phyloP scores from a whole-genome alignment of 2,888 invertebrate species.

The Dryobota labecula region DNA sequence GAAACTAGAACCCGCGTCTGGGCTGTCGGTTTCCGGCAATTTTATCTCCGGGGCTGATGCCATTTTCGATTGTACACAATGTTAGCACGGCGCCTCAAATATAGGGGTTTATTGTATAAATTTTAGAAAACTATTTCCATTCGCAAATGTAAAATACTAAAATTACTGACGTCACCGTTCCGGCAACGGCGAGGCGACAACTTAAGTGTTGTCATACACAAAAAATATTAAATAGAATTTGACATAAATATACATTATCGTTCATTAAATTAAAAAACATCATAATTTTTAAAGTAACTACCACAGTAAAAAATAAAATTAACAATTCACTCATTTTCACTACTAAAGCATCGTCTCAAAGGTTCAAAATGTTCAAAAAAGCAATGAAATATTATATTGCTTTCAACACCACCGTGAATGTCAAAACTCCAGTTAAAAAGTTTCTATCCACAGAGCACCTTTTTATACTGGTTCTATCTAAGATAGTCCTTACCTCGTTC shows the following conservation, averaged over 20 bases:
- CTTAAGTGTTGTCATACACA: constrained; percentile 40
- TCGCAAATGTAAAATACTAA: constrained; percentile 72
- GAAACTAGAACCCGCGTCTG: constrained; percentile 77
- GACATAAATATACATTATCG: neutral
- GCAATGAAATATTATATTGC: neutral
- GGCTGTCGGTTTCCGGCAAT: constrained; percentile 71
- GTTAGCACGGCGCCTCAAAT: constrained; percentile 55
- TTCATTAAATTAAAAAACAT: neutral
- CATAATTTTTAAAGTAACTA: neutral
- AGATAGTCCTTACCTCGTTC: fast-evolving
- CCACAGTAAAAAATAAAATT: neutral
- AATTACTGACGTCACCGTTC: constrained; percentile 80
- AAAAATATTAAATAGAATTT: constrained; percentile 22
- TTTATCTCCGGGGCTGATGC: constrained; percentile 80
- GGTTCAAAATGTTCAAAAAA: neutral
- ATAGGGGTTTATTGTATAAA: constrained; percentile 71
- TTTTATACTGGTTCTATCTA: no score
- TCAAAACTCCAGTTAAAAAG: no score
- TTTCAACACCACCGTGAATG: constrained; percentile 27
- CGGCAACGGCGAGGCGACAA: constrained; percentile 62
- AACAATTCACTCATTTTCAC: neutral
- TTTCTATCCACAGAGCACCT: no score
- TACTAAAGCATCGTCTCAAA: neutral
- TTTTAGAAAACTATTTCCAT: constrained; percentile 71
- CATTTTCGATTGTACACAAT: constrained; percentile 72